Evolutionary conservation across 2,888 invertebrate genomes (phyloP).

Genomic region (Aphodius granarius): DNA sequence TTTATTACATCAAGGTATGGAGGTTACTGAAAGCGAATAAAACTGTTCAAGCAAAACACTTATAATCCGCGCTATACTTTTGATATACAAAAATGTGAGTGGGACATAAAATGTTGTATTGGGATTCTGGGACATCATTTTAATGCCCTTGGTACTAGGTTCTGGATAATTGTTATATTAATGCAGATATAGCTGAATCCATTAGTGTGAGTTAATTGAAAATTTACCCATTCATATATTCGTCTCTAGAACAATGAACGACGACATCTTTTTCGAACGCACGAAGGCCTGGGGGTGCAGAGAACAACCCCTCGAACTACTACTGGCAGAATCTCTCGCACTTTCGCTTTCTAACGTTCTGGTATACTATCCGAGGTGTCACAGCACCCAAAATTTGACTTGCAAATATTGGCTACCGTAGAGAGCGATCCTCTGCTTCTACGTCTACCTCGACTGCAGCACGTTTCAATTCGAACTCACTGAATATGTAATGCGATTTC

Average conservation of each 20-base stretch:
- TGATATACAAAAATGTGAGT: too few relatives aligned
- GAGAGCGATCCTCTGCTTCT: background rate
- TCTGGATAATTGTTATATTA: too few relatives aligned
- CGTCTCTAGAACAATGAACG: background rate
- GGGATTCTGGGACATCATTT: too few relatives aligned
- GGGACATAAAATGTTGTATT: too few relatives aligned
- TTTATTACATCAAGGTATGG: too few relatives aligned
- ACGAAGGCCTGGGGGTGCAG: background rate
- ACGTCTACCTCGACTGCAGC: constrained; percentile 20
- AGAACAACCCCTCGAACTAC: background rate
- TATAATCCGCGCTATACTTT: too few relatives aligned
- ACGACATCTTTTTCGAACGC: background rate
- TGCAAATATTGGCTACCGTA: constrained; percentile 1
- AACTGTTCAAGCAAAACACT: too few relatives aligned
- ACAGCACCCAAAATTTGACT: background rate
- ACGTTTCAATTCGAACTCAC: constrained; percentile 45
- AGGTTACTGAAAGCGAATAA: too few relatives aligned
- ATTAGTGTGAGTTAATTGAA: background rate
- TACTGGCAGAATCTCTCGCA: background rate
- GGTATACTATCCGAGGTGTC: background rate
- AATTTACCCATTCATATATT: background rate
- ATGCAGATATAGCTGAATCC: too few relatives aligned
- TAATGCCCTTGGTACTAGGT: too few relatives aligned
- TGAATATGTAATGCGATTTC: constrained; percentile 44
- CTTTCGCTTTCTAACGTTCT: background rate